Evolutionary conservation across 2,888 invertebrate genomes (phyloP), one percentile per base, ranked within the genome.

Genomic region (Drosophila mimetica): DNA sequence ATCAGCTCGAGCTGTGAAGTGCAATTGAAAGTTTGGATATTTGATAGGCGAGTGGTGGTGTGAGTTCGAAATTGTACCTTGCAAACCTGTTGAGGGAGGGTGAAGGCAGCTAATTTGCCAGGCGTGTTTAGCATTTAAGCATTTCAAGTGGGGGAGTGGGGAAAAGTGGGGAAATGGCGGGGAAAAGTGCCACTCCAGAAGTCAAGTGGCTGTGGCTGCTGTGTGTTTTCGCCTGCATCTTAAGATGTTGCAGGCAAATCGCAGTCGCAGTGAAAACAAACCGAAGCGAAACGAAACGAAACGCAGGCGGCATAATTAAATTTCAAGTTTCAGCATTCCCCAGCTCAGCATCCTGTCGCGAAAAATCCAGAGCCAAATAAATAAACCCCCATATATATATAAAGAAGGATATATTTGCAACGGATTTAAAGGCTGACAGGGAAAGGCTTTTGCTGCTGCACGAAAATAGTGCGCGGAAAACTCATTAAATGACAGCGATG

Each of bases 121-220:
- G 61, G 39, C 32, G 61, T 66, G 59, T 67, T 67, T 50, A 58
- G 67, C 67, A 67, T 67, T 67, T 66, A 67, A 67, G 50, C 61
- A 34, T 47, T 42, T 60, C 48, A 11, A 36, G 42, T 44, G 50
- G 41, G 25, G 32, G 16, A 18, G 46, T 4, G 42, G 20, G 50
- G 32, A 7, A 28, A 46, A 39, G 37, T 32, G 16, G 64, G 53
- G 9, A 37, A 52, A 52, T 36, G 52, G 37, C 25, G 22, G 74
- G 58, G 67, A 71, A 72, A 86, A 86, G 80, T 75, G 88, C 65
- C 77, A 89, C 88, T 88, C 67, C 73, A 89, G 84, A 80, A 88
- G 88, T 88, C 88, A 88, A 88, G 89, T 82, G 77, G 65, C 83
- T 86, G 77, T 83, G 81, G 76, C 65, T 75, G 80, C 78, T 70